phyloP scores from a whole-genome alignment of 2,888 invertebrate species.

The Himalopsyche tibetana region DNA sequence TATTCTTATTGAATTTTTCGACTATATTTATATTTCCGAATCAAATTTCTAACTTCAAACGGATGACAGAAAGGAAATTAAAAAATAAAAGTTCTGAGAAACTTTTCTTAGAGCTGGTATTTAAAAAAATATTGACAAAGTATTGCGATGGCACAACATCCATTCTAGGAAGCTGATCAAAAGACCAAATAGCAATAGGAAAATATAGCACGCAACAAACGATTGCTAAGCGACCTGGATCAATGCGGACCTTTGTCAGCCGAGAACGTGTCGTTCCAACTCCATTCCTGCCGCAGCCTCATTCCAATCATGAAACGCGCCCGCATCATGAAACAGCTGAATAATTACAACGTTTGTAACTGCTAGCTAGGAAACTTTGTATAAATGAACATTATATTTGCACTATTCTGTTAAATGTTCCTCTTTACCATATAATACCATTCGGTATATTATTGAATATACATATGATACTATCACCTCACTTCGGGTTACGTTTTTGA shows the following conservation, averaged over 20 bases:
- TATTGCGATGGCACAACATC: neutral
- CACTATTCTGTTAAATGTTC: constrained; percentile 8
- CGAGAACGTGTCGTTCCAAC: constrained; percentile 46
- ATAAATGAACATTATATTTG: constrained; percentile 26
- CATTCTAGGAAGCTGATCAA: neutral
- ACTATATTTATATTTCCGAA: no score
- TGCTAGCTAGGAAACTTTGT: constrained; percentile 32
- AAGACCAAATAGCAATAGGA: neutral
- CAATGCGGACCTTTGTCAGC: constrained; percentile 62
- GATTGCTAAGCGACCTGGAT: constrained; percentile 54
- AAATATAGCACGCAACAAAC: constrained; percentile 12
- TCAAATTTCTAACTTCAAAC: no score
- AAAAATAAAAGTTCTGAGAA: no score
- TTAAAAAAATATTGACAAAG: neutral
- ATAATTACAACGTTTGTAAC: constrained; percentile 62
- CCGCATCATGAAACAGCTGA: constrained; percentile 61
- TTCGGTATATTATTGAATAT: neutral
- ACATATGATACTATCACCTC: no score
- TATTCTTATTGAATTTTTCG: no score
- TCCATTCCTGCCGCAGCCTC: constrained; percentile 37
- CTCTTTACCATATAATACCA: neutral
- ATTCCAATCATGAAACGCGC: constrained; percentile 42
- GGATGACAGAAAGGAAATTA: no score
- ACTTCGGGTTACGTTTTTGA: no score
- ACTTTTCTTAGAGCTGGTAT: no score